Conservation (phyloP, 2,113 vertebrate genomes). For the Paralichthys olivaceus region DNA sequence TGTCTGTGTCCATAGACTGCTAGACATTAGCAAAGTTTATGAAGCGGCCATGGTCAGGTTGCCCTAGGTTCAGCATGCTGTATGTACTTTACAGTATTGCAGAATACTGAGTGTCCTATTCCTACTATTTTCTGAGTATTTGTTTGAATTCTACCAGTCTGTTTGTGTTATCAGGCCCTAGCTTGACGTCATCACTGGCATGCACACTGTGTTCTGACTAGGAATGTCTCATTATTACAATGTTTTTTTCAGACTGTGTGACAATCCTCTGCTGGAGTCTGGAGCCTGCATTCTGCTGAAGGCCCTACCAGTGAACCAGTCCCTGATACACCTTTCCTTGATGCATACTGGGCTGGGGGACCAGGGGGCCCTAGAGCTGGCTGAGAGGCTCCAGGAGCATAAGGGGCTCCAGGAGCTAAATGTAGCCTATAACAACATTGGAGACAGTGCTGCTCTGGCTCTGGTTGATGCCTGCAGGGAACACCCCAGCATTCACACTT, state of each 20-base stretch:
- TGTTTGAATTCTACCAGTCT: neutral
- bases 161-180: too few relatives aligned
- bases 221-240: neutral
- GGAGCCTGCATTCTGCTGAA: slow-evolving; percentile 84
- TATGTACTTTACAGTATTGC: too few relatives aligned
- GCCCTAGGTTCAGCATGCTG: too few relatives aligned
- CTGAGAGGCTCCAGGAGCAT: slow-evolving; percentile 82
- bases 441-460: slow-evolving; percentile 84
- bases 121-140: too few relatives aligned
- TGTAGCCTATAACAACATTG: slow-evolving; percentile 93
- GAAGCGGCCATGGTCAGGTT: too few relatives aligned
- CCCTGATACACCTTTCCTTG: slow-evolving; percentile 86
- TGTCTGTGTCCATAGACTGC: too few relatives aligned
- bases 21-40: too few relatives aligned
- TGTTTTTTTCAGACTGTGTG: slow-evolving; percentile 84
- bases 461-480: slow-evolving; percentile 89
- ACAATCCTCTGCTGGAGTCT: slow-evolving; percentile 86
- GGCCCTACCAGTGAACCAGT: slow-evolving; percentile 85
- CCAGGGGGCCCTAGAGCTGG: slow-evolving; percentile 81
- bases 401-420: slow-evolving; percentile 88
- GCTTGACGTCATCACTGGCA: too few relatives aligned
- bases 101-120: too few relatives aligned
- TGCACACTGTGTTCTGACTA: neutral
- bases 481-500: slow-evolving; percentile 79
- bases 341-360: slow-evolving; percentile 91